These are phyloP conservation scores for Ectropis grisescens DNA, from an alignment of 1,140 invertebrate genomes.

Conservation along the genomic window DNA sequence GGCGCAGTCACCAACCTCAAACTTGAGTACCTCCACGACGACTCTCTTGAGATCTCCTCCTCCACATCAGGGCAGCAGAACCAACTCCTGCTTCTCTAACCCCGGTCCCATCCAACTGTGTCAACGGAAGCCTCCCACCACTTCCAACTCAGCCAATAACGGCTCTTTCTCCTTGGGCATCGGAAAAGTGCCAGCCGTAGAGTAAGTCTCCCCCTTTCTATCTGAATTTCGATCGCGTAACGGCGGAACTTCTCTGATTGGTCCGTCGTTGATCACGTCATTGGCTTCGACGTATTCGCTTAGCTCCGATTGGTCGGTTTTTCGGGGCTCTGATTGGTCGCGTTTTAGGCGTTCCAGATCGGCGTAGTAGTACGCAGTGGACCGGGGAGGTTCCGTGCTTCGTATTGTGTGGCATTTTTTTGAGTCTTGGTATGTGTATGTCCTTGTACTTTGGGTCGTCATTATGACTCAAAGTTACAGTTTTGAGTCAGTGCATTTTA, in stretches of 20 bases:
- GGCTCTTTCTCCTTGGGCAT: slow-evolving; percentile 62
- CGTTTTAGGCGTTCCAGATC: slow-evolving; percentile 52
- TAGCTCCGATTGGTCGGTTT: slow-evolving; percentile 18
- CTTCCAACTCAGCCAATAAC: slow-evolving; percentile 47
- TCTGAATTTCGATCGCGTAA: slow-evolving; percentile 37
- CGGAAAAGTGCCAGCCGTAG: slow-evolving; percentile 61
- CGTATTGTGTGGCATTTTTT: too few relatives aligned
- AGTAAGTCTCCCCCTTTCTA: slow-evolving; percentile 50
- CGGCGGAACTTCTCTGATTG: slow-evolving; percentile 43
- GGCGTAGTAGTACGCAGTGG: slow-evolving; percentile 64
- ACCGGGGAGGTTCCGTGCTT: slow-evolving; percentile 56
- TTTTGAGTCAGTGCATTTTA: too few relatives aligned
- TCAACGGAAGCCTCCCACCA: slow-evolving; percentile 45
- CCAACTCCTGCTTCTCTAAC: slow-evolving; percentile 59
- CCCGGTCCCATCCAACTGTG: slow-evolving; percentile 35
- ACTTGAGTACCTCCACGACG: slow-evolving; percentile 54
- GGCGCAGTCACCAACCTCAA: slow-evolving; percentile 45
- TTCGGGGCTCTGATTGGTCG: slow-evolving; percentile 12
- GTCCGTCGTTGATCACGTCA: slow-evolving; percentile 36
- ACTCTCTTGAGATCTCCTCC: slow-evolving; percentile 52
- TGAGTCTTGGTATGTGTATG: too few relatives aligned
- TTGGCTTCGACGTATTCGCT: slow-evolving; percentile 41
- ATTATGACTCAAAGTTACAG: too few relatives aligned
- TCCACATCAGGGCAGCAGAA: slow-evolving; percentile 61
- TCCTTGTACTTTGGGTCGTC: too few relatives aligned